Percentiles rank a stretch among this genome's conserved stretches.
Conservation (phyloP, 2,797 vertebrate species). For the Myotis myotis region DNA sequence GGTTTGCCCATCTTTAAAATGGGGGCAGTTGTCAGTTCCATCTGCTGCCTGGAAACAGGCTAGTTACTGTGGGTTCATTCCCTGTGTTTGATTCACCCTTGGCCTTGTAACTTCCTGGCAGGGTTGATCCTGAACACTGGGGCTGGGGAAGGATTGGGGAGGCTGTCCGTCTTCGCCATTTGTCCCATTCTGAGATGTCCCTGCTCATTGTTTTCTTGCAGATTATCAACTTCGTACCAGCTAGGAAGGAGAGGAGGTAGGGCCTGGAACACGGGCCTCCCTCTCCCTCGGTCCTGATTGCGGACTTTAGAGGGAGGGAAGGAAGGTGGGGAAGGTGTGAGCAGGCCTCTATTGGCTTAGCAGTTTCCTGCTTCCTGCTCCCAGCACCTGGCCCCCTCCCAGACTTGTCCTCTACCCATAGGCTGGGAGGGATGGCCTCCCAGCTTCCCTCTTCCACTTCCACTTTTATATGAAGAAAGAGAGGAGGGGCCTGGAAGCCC, state of each 20-base stretch:
- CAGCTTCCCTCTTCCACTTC: not conserved
- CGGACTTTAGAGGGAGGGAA: not conserved
- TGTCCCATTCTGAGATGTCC: not conserved
- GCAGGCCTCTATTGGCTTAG: not conserved
- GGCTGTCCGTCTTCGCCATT: not conserved
- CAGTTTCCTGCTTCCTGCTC: not conserved
- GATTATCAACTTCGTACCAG: conserved; percentile 95
- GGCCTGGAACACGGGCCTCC: not conserved
- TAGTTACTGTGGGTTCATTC: not conserved
- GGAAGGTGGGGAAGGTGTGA: not conserved
- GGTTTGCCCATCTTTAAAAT: not conserved
- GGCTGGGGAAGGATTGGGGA: not conserved
- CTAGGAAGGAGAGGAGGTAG: conserved; percentile 63
- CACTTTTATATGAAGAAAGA: conserved; percentile 69
- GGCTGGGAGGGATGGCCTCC: not conserved
- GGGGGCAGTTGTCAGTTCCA: not conserved
- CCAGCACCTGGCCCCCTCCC: not conserved
- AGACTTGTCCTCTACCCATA: not conserved
- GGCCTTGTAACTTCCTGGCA: not conserved
- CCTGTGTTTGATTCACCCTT: not conserved
- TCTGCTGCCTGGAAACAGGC: not conserved
- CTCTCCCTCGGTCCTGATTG: not conserved
- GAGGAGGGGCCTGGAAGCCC: not conserved
- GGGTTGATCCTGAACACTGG: not conserved
- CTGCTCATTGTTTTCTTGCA: conserved; percentile 69